Percentiles rank a stretch among this genome's conserved stretches.
phyloP scores from a whole-genome alignment of 2,797 vertebrate genomes.

The Lepus townsendii region DNA sequence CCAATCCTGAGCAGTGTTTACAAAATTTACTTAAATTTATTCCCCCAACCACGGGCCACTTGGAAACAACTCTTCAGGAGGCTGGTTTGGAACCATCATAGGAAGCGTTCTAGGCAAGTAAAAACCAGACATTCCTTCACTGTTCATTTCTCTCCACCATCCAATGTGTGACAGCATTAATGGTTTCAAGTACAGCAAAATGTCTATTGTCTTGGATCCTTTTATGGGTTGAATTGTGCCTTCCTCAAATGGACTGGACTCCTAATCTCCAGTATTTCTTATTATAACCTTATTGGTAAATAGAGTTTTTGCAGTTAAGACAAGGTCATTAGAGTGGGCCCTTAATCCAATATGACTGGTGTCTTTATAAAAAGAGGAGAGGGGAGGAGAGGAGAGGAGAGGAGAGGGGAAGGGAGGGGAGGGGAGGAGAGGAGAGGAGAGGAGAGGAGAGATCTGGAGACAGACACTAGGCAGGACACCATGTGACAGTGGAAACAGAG shows the following conservation, averaged over 20 bases:
- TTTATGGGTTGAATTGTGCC: background rate
- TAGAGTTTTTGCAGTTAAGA: slow-evolving; percentile 21
- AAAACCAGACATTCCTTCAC: background rate
- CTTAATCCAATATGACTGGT: slow-evolving; percentile 22
- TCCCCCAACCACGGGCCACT: background rate
- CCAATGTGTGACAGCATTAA: slow-evolving; percentile 28
- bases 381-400: too few species aligned
- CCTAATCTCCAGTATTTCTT: background rate
- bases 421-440: too few species aligned
- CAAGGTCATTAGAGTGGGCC: background rate
- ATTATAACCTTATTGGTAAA: slow-evolving; percentile 27
- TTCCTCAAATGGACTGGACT: slow-evolving; percentile 4
- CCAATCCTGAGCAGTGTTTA: background rate
- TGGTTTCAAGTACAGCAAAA: slow-evolving; percentile 6
- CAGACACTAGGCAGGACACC: background rate
- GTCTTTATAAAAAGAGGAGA: slow-evolving; percentile 21
- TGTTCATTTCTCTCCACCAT: slow-evolving; percentile 23
- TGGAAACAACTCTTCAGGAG: slow-evolving; percentile 38
- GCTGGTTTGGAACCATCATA: background rate
- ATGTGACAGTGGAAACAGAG: background rate
- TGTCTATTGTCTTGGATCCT: background rate
- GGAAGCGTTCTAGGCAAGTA: slow-evolving; percentile 1
- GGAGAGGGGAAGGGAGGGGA: background rate
- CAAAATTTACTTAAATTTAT: slow-evolving; percentile 36
- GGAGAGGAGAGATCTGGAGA: background rate